phyloP scores from a whole-genome alignment of 2,797 vertebrate species.

The Stomatorhinus walkeri region DNA sequence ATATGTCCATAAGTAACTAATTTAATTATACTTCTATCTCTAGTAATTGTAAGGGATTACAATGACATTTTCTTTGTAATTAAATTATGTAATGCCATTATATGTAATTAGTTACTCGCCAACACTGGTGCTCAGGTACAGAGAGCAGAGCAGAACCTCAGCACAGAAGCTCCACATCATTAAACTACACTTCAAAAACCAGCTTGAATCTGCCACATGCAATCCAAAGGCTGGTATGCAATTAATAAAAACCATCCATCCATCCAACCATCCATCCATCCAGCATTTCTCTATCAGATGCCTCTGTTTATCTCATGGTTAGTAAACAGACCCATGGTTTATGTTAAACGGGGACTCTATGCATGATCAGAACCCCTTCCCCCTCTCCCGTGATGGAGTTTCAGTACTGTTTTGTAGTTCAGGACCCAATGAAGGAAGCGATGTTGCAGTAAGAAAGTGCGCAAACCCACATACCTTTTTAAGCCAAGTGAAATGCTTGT shows the following conservation, averaged over 20 bases:
- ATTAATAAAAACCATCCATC: neutral
- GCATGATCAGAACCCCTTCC: neutral
- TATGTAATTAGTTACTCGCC: too few relatives aligned
- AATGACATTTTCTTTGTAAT: too few relatives aligned
- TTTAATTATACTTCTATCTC: too few relatives aligned
- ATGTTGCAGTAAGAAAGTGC: conserved; percentile 37
- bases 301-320: neutral
- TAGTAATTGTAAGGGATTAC: too few relatives aligned
- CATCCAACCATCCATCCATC: neutral
- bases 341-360: neutral
- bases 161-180: neutral
- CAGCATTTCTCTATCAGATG: neutral
- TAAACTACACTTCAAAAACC: neutral
- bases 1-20: too few relatives aligned
- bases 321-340: neutral
- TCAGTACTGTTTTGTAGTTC: neutral
- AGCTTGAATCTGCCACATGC: neutral
- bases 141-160: neutral
- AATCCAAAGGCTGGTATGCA: neutral
- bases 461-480: conserved; percentile 76
- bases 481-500: conserved; percentile 95
- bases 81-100: too few relatives aligned
- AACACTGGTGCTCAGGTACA: neutral
- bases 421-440: conserved; percentile 16
- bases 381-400: conserved; percentile 17